A percentile compares a stretch with the other conserved stretches of the same genome.
Conservation (phyloP, 2,888 invertebrate genomes). For the Perizoma flavofasciatum region DNA sequence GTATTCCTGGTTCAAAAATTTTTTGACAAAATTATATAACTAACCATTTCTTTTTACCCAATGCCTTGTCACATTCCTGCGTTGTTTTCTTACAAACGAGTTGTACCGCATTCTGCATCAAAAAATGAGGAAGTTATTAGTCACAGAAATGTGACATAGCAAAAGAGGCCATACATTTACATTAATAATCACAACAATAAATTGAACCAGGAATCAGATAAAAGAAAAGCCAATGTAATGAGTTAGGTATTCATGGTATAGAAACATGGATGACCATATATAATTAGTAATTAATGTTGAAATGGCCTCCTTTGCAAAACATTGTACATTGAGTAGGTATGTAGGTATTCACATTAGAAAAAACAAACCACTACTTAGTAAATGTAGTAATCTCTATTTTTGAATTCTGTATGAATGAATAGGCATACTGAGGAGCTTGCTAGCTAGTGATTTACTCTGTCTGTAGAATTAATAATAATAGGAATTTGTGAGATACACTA, state of each 20-base stretch:
- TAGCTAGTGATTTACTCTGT: too few species aligned
- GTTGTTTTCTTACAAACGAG: constrained; percentile 58
- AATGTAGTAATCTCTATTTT: too few species aligned
- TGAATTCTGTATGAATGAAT: too few species aligned
- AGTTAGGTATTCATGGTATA: neutral
- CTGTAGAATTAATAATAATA: too few species aligned
- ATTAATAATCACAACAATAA: constrained; percentile 2
- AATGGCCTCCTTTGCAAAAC: constrained; percentile 55
- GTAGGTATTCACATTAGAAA: too few species aligned
- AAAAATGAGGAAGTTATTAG: constrained; percentile 38
- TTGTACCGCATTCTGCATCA: constrained; percentile 61
- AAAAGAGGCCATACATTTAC: constrained; percentile 43
- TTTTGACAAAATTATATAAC: constrained; percentile 48
- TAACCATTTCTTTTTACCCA: constrained; percentile 70
- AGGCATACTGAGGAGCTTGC: too few species aligned
- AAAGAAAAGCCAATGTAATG: constrained; percentile 1
- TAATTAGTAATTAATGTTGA: constrained; percentile 6
- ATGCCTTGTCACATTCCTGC: constrained; percentile 59
- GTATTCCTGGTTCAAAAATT: constrained; percentile 59
- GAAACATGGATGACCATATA: constrained; percentile 13
- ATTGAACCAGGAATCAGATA: constrained; percentile 40
- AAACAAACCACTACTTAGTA: too few species aligned
- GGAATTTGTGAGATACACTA: too few species aligned
- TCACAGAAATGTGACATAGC: constrained; percentile 38
- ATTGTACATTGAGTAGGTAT: too few species aligned